phyloP scores from a whole-genome alignment of 2,888 invertebrate species.

The Sminthurinus aureus region DNA sequence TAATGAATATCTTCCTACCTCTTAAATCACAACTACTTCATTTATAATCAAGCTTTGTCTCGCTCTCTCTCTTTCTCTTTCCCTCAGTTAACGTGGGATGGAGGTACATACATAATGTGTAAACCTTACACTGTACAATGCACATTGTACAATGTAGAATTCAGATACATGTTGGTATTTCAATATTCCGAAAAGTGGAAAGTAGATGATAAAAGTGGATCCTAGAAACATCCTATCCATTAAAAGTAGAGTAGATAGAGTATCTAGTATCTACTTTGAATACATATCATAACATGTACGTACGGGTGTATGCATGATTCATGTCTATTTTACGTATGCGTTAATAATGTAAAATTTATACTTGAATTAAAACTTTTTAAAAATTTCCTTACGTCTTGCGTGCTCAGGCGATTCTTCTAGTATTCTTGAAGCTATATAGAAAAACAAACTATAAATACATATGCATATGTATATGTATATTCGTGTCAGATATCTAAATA shows the following conservation, averaged over 20 bases:
- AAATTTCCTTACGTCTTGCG: background rate
- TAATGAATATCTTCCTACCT: constrained; percentile 12
- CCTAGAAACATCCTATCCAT: constrained; percentile 7
- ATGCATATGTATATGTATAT: too few relatives aligned
- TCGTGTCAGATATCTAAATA: too few relatives aligned
- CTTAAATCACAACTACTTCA: background rate
- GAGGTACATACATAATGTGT: background rate
- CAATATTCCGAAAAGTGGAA: background rate
- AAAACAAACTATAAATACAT: background rate
- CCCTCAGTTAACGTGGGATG: background rate
- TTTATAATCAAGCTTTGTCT: background rate
- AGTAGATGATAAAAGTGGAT: background rate
- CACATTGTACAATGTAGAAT: background rate
- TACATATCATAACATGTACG: background rate
- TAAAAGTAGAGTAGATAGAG: background rate
- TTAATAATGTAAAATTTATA: constrained; percentile 6
- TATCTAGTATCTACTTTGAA: background rate
- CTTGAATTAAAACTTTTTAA: constrained; percentile 7
- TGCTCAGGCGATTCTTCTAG: background rate
- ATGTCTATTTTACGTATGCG: too few relatives aligned
- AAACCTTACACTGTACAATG: background rate
- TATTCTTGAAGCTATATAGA: background rate
- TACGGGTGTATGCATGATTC: background rate
- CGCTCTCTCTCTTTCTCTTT: background rate
- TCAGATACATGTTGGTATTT: too few relatives aligned